Percentiles rank a stretch among this genome's conserved stretches.
Evolutionary conservation across 2,113 vertebrate species (phyloP).

Genomic region (Struthidea cinerea): DNA sequence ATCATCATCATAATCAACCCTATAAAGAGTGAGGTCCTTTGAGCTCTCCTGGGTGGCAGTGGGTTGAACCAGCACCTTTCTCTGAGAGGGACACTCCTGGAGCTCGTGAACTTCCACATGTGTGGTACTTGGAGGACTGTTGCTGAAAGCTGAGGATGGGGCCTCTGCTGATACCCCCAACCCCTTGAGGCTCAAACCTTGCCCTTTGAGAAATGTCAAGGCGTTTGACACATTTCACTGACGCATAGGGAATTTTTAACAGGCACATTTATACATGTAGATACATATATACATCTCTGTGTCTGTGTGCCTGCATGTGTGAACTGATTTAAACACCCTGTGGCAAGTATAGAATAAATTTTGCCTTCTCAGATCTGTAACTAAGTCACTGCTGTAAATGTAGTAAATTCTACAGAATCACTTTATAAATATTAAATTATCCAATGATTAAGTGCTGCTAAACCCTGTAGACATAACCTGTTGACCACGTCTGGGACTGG

Average conservation of each 20-base stretch:
- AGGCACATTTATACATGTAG: background rate
- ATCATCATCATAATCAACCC: background rate
- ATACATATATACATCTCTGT: background rate
- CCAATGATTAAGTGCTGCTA: background rate
- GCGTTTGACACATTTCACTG: background rate
- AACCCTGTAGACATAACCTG: background rate
- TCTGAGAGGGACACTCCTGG: background rate
- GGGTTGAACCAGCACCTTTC: background rate
- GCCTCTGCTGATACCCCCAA: background rate
- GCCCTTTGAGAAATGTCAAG: background rate
- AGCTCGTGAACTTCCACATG: rapidly evolving
- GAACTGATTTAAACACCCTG: background rate
- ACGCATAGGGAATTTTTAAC: background rate
- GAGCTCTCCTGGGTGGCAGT: background rate
- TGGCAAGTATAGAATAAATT: background rate
- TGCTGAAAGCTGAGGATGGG: background rate
- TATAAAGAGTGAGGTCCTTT: background rate
- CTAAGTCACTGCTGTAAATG: background rate
- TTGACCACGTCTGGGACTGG: background rate
- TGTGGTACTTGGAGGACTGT: background rate
- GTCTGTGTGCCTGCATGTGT: background rate
- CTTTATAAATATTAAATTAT: background rate
- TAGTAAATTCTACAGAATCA: background rate
- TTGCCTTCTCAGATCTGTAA: background rate
- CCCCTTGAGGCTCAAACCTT: background rate